Base-by-base conservation (phyloP, 2,113 vertebrate genomes). In the Psophia crepitans region DNA sequence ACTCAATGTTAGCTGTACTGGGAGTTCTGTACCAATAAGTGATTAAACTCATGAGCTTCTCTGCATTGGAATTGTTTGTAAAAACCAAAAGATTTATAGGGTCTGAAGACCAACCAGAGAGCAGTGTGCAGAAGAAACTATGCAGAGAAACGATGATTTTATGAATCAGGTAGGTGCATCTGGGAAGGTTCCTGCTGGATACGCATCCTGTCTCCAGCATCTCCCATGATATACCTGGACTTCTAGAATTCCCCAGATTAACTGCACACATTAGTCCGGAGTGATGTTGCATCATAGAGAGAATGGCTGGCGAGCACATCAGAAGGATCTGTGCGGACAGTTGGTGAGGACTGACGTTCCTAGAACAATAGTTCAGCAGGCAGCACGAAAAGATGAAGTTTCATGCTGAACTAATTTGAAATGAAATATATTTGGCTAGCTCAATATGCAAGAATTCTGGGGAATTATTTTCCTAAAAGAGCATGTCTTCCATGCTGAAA, bases 191-290 rank as follows among this genome's bases (percentile, higher is more conserved):
- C 68, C 57, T 66, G 58, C 30, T 43, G 79, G 73, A 54, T 19
- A 35, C 0, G 0, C 6, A 22, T 70, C 80, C 43, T 37, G 10
- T 46, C 51, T n/a, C 30, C 4, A 23, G 2, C 21, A 19, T 76
- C 44, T 80, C 71, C 54, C 6, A 1, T 28, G 44, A 58, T 26
- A 58, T 58, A 28, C 43, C n/a, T 22, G 11, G 26, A 3, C 9
- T 13, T 54, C 5, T 24, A 18, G 14, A 28, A 14, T 63, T 68
- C 51, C 68, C 68, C 37, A 64, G 69, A 19, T 83, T 14, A 48
- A 19, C 33, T 5, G 6, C 46, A 16, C 35, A 0, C n/a, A 3
- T 24, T 33, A 56, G 39, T 14, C 32, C 48, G 11, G n/a, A 8
- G 61, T 3, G 75, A 14, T 4, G 5, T 23, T 33, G 44, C 33